Evolutionary conservation across 2,113 vertebrate genomes (phyloP).

Genomic region (Glaucidium brasilianum): DNA sequence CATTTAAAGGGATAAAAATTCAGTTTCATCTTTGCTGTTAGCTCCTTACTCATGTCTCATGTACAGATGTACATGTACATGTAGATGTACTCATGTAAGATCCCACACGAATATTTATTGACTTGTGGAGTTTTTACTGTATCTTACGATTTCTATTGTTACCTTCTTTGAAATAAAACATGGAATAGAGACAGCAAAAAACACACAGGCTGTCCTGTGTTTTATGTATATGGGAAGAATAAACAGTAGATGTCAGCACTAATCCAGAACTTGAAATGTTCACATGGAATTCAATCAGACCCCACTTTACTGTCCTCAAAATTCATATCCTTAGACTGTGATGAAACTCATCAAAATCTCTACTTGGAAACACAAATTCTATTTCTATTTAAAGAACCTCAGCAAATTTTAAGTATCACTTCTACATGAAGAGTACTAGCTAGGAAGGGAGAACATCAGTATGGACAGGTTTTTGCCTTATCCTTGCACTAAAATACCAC

Average conservation of each 20-base stretch:
- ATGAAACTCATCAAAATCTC: background rate
- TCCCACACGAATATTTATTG: background rate
- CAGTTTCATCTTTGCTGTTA: background rate
- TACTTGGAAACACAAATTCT: background rate
- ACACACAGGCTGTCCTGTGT: background rate
- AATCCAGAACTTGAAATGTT: constrained; percentile 23
- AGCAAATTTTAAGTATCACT: background rate
- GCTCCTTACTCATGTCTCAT: background rate
- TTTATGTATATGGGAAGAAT: background rate
- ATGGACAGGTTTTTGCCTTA: background rate
- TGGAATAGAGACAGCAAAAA: background rate
- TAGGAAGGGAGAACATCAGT: background rate
- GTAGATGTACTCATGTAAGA: no score
- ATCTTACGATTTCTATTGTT: background rate
- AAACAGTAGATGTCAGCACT: constrained; percentile 65
- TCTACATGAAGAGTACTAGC: background rate
- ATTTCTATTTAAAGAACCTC: background rate
- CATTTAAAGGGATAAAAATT: background rate
- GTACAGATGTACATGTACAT: no score
- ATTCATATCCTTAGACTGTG: background rate
- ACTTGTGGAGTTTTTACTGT: background rate
- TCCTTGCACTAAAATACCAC: background rate
- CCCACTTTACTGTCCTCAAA: background rate
- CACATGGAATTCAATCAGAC: background rate
- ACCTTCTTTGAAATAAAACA: background rate